Conservation (phyloP, 37 sponge, comb jelly and placozoan species). For the Oopsacas minuta region DNA sequence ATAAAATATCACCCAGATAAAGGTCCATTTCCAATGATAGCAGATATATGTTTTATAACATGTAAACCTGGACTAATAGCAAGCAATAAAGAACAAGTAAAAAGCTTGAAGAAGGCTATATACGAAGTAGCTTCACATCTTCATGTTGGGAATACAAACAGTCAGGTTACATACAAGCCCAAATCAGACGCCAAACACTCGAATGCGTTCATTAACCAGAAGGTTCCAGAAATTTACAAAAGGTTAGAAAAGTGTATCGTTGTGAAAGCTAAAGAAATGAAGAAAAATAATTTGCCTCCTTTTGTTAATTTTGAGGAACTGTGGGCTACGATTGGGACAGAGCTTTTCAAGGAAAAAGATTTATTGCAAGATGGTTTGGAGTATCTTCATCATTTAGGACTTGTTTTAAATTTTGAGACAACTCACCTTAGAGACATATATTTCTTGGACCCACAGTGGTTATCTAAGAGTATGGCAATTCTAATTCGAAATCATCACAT, state of each 20-base stretch:
- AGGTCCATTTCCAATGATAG: constrained; percentile 14
- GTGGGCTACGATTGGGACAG: neutral
- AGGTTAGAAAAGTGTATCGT: neutral
- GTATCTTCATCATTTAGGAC: constrained; percentile 9
- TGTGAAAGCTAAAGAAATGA: neutral
- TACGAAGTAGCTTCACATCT: constrained; percentile 10
- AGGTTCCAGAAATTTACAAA: neutral
- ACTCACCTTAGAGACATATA: neutral
- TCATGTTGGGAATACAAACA: neutral
- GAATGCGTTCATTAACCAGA: neutral
- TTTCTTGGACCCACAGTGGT: constrained; percentile 4
- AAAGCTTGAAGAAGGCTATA: constrained; percentile 2
- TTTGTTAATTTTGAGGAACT: neutral
- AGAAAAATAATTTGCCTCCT: neutral
- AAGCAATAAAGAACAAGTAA: constrained; percentile 4
- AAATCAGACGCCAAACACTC: neutral
- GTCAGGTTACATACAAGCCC: neutral
- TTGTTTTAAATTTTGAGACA: neutral
- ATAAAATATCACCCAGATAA: constrained; percentile 7
- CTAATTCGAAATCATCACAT: neutral
- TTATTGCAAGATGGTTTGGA: constrained; percentile 16
- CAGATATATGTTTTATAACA: constrained; percentile 6
- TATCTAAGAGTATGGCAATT: constrained; percentile 8
- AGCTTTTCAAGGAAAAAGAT: neutral
- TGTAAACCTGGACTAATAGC: neutral